These are phyloP conservation scores for Dicrurus megarhynchus DNA, from an alignment of 2,113 vertebrate genomes.

Conservation along the genomic window DNA sequence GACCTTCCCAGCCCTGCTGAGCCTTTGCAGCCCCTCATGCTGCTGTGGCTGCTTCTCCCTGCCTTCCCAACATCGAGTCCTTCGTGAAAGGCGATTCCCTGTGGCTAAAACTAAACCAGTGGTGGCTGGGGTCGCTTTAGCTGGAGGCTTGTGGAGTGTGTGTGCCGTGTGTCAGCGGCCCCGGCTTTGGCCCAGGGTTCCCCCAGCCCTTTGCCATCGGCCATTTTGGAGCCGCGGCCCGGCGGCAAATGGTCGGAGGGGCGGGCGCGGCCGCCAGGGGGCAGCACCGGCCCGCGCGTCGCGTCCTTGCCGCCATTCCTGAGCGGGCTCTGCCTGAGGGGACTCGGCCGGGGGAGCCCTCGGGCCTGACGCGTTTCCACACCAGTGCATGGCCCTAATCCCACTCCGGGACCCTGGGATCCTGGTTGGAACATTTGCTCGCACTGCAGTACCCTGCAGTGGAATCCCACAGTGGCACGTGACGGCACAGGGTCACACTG, in stretches of 20 bases:
- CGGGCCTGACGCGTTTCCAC: accelerated
- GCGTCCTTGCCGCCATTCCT: accelerated
- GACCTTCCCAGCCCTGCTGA: accelerated
- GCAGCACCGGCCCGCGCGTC: not conserved
- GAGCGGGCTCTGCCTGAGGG: accelerated
- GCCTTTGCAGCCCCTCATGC: accelerated
- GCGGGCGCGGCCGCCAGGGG: slow-evolving; percentile 4
- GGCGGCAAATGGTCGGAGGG: slow-evolving; percentile 18
- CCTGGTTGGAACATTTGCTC: not conserved
- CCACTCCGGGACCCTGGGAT: accelerated
- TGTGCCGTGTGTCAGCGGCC: accelerated
- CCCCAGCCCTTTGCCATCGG: not conserved
- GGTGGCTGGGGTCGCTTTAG: accelerated
- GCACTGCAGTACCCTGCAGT: accelerated
- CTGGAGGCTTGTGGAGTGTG: accelerated
- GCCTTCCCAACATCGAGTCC: accelerated
- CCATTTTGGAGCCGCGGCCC: slow-evolving; percentile 60
- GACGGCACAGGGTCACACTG: accelerated
- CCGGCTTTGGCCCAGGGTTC: accelerated
- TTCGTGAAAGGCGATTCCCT: not conserved
- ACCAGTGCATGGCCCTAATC: accelerated
- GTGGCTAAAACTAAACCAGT: accelerated
- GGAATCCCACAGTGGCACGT: accelerated
- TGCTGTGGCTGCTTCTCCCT: accelerated
- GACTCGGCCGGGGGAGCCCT: accelerated